Conservation (phyloP, 2,113 vertebrate species). For the Miniopterus natalensis region DNA sequence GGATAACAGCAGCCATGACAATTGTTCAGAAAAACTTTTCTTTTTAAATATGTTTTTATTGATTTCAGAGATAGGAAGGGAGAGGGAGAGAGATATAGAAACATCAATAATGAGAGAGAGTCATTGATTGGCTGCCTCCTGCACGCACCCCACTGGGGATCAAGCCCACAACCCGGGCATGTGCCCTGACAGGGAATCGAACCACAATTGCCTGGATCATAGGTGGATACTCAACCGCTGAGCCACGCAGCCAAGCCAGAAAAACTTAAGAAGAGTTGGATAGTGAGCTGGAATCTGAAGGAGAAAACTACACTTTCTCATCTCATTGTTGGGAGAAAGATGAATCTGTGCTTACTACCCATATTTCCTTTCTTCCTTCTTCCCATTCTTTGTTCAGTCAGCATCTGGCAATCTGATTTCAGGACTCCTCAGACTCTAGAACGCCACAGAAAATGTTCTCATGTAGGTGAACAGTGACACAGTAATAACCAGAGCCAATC, state of each 20-base stretch:
- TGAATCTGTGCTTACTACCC: not conserved
- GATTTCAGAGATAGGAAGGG: no score
- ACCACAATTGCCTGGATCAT: no score
- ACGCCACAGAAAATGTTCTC: not conserved
- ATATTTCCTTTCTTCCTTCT: conserved; percentile 24
- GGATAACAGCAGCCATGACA: not conserved
- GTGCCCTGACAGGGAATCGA: no score
- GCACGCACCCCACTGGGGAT: no score
- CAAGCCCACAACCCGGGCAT: no score
- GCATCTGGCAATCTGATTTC: not conserved
- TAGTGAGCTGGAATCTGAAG: conserved; percentile 8
- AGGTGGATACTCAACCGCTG: no score
- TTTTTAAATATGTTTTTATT: no score
- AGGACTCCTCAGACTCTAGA: not conserved
- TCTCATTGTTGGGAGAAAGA: conserved; percentile 15
- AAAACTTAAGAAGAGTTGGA: not conserved
- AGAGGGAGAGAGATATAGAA: no score
- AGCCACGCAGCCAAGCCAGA: no score
- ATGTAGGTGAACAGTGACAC: not conserved
- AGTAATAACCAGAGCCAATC: not conserved
- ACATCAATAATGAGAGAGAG: no score
- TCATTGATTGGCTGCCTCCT: no score
- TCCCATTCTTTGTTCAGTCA: not conserved
- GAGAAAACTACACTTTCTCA: not conserved
- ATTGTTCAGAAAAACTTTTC: not conserved